phyloP scores from a whole-genome alignment of 2,888 invertebrate species.

The Ommatoiulus sabulosus region DNA sequence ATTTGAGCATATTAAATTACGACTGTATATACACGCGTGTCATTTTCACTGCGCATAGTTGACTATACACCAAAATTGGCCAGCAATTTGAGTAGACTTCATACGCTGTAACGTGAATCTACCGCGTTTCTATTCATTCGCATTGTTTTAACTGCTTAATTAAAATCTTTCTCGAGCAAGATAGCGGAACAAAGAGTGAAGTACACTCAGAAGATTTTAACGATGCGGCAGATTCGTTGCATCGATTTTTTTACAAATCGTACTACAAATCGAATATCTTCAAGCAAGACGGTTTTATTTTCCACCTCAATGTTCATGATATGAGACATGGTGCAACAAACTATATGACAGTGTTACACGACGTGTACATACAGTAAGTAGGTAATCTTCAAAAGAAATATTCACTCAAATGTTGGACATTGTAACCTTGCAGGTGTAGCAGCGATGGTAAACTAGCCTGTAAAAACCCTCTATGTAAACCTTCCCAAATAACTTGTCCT shows the following conservation, averaged over 20 bases:
- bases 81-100: background rate
- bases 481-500: too few relatives aligned
- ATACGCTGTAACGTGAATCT: background rate
- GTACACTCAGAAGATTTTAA: background rate
- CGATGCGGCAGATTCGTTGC: background rate
- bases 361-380: too few relatives aligned
- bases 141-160: background rate
- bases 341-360: too few relatives aligned
- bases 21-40: background rate
- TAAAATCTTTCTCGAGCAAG: background rate
- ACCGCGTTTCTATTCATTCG: background rate
- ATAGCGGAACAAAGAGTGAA: background rate
- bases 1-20: constrained; percentile 27
- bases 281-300: background rate
- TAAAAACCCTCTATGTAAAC: too few relatives aligned
- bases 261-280: background rate
- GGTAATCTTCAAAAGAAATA: too few relatives aligned
- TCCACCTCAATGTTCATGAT: too few relatives aligned
- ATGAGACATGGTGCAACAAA: too few relatives aligned
- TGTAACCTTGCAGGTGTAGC: too few relatives aligned
- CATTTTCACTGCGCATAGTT: background rate
- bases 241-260: background rate
- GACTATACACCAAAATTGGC: background rate
- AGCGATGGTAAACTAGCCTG: too few relatives aligned
- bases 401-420: too few relatives aligned